These are phyloP conservation scores for Dryas iulia DNA, from an alignment of 1,140 invertebrate species.

Conservation along the genomic window DNA sequence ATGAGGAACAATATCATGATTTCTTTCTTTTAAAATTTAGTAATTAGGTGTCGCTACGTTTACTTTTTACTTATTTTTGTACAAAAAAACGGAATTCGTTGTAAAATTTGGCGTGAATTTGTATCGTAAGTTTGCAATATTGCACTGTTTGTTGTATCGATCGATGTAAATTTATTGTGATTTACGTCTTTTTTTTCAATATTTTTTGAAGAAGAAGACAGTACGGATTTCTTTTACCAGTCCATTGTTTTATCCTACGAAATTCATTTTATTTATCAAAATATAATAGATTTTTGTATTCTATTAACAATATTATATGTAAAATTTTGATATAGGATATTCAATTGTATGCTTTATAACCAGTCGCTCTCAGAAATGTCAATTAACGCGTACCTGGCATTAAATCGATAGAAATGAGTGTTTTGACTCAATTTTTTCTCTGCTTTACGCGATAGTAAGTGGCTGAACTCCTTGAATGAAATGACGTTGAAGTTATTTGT, in stretches of 20 bases:
- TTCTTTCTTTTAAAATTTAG: too few relatives aligned
- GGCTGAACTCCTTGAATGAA: too few relatives aligned
- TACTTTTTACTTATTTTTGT: slow-evolving; percentile 5
- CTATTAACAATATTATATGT: neutral
- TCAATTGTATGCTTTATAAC: neutral
- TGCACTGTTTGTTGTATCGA: neutral
- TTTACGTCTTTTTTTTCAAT: neutral
- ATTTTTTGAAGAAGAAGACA: too few relatives aligned
- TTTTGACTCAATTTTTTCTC: too few relatives aligned
- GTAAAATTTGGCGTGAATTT: neutral
- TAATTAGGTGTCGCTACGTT: neutral
- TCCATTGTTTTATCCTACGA: neutral
- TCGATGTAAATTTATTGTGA: neutral
- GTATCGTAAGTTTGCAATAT: neutral
- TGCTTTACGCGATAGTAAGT: too few relatives aligned
- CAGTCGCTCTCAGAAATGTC: neutral
- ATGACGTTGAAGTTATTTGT: too few relatives aligned
- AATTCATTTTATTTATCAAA: neutral
- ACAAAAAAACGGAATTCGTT: neutral
- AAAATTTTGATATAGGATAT: neutral
- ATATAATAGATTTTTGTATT: neutral
- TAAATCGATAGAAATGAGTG: too few relatives aligned
- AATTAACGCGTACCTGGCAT: neutral
- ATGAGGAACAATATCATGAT: too few relatives aligned
- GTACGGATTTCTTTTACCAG: neutral